Conservation (phyloP, 1,140 invertebrate species). For the Meloidogyne chitwoodi region DNA sequence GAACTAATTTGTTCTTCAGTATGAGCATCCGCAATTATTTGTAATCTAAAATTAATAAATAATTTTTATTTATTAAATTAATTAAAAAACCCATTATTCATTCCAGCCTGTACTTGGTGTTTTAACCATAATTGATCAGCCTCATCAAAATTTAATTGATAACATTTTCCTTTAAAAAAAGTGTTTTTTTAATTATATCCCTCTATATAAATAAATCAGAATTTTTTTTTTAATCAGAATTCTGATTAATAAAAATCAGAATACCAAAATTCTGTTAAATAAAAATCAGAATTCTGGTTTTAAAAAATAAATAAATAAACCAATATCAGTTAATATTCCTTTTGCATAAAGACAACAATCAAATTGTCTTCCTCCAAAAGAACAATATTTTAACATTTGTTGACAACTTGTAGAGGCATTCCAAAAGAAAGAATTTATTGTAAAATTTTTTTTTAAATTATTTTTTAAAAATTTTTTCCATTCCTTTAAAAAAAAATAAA, state of each 20-base stretch:
- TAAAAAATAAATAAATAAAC: conserved; percentile 15
- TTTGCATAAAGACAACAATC: conserved; percentile 50
- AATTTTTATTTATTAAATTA: conserved; percentile 21
- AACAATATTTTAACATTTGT: conserved; percentile 48
- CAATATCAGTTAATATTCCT: conserved; percentile 51
- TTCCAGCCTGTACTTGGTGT: conserved; percentile 46
- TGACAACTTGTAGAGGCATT: conserved; percentile 42
- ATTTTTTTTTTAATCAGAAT: no score
- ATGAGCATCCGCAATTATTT: conserved; percentile 56
- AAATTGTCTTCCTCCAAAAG: conserved; percentile 50
- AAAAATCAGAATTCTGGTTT: conserved; percentile 8
- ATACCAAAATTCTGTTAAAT: conserved; percentile 4
- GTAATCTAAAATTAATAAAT: no score
- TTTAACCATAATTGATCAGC: conserved; percentile 43
- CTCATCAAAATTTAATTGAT: conserved; percentile 34
- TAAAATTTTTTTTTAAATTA: conserved; percentile 42
- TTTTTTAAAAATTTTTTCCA: conserved; percentile 28
- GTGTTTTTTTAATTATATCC: no score
- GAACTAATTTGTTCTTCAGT: conserved; percentile 48
- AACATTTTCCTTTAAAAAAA: conserved; percentile 34
- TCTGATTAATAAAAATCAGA: no score
- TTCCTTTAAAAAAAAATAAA: neutral
- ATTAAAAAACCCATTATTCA: conserved; percentile 42
- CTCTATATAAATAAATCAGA: no score
- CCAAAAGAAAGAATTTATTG: conserved; percentile 50